phyloP scores from a whole-genome alignment of 2,797 vertebrate genomes.

The Lates japonicus region DNA sequence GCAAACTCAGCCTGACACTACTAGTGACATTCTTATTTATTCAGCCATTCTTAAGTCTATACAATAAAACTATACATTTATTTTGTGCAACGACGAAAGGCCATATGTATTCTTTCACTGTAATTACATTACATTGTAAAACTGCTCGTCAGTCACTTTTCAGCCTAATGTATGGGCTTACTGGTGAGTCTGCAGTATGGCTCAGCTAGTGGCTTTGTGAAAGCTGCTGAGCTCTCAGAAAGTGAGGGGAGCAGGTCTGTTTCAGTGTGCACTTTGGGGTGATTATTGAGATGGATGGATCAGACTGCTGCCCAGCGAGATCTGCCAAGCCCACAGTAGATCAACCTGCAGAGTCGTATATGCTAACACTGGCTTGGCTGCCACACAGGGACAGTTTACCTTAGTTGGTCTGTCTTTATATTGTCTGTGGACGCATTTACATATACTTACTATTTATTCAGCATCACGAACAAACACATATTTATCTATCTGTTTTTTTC shows the following conservation, averaged over 20 bases:
- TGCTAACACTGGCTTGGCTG: slow-evolving; percentile 9
- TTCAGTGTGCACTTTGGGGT: slow-evolving; percentile 62
- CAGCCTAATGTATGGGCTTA: slow-evolving; percentile 50
- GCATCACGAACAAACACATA: slow-evolving; percentile 2
- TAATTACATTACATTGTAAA: slow-evolving; percentile 52
- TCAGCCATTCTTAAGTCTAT: slow-evolving; percentile 1
- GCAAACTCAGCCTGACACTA: neutral
- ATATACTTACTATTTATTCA: neutral
- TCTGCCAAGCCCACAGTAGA: slow-evolving; percentile 32
- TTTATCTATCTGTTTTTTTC: slow-evolving; percentile 11
- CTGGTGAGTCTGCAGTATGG: slow-evolving; percentile 66
- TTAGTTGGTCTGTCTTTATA: neutral
- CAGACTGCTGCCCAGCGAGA: slow-evolving; percentile 50
- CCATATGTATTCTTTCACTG: slow-evolving; percentile 22
- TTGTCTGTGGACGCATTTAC: neutral
- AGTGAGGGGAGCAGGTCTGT: slow-evolving; percentile 52
- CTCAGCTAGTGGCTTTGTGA: slow-evolving; percentile 53
- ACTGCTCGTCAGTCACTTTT: slow-evolving; percentile 50
- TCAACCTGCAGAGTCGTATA: slow-evolving; percentile 47
- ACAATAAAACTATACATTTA: slow-evolving; percentile 19
- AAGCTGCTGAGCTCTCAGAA: slow-evolving; percentile 75
- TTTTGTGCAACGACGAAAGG: slow-evolving; percentile 3
- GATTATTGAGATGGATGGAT: slow-evolving; percentile 69
- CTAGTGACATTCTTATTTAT: slow-evolving; percentile 23
- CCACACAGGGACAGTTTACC: slow-evolving; percentile 15